Evolutionary conservation across 92 coral and sea anemone genomes (phyloP), one percentile per base, ranked within the genome.

Genomic region (Pocillopora meandrina): DNA sequence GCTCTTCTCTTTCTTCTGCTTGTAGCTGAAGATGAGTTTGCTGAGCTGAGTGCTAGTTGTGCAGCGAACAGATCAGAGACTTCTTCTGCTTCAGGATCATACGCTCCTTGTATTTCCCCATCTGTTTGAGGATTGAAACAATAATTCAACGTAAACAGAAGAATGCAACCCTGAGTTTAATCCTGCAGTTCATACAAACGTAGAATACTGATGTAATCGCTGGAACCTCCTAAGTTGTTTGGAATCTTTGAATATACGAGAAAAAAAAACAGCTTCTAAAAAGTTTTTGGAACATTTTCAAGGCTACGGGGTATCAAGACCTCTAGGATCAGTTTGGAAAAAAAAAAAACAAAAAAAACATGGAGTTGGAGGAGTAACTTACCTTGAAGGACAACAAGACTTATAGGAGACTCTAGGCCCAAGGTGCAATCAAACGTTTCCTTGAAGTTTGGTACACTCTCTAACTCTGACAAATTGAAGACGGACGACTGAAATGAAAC

Each of bases 1-100:
- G 94, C 98, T 47, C 95, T 70, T 20, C 95, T 76, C 36, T 94
- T 90, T 19, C 98, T 90, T 10, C 98, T 93, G 74, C 92, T 82
- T 19, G 87, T 21, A 21, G 65, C 58, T 21, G 86, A 71, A 35
- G 95, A 80, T 16, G 65, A 76, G 20, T 90, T 92, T 55, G 83
- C 86, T 35, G 85, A 74, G 86, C 57, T 61, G n/a, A 55, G 59
- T 14, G 56, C 13, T 20, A 49, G 11, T 16, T 21, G 20, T 15
- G 20, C 15, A 56, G 0, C 35, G 0, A 73, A 59, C 63, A 84
- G 59, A 10, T 77, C 80, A 21, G 42, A 61, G n/a, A 92, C 9
- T 14, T 72, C 55, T 3, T 82, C 74, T 2, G 91, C 63, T 71
- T 80, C 84, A 12, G 89, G 83, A 42, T 92, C 90, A 86, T 94